phyloP scores from a whole-genome alignment of 2,113 vertebrate genomes.

The Agelaius phoeniceus region DNA sequence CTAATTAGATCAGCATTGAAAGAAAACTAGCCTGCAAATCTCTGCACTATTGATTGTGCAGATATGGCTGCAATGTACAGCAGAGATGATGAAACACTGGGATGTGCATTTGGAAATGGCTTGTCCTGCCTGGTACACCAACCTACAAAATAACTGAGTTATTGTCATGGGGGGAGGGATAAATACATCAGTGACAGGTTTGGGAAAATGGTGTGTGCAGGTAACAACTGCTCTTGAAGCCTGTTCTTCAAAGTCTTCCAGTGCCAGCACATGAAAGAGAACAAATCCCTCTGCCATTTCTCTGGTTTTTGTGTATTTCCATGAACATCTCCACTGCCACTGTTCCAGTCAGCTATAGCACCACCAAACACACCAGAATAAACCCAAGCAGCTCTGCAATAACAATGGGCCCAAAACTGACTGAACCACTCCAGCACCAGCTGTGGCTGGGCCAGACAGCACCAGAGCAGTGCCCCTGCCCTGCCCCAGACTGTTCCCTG shows the following conservation, averaged over 20 bases:
- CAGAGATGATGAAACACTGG: background rate
- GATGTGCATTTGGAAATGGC: background rate
- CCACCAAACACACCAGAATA: accelerated
- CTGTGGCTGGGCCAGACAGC: accelerated
- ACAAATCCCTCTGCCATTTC: background rate
- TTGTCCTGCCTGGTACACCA: background rate
- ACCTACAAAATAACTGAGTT: background rate
- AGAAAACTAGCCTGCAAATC: background rate
- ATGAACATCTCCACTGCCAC: accelerated
- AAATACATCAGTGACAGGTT: background rate
- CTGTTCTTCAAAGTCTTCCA: background rate
- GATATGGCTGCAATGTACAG: background rate
- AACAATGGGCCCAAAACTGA: accelerated
- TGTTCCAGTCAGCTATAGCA: background rate
- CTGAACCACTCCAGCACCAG: accelerated
- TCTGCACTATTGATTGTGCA: background rate
- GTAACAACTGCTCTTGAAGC: background rate
- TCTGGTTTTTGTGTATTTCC: background rate
- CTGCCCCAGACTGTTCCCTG: background rate
- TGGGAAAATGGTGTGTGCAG: background rate
- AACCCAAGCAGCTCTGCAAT: background rate
- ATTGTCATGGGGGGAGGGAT: no score
- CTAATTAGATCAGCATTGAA: background rate
- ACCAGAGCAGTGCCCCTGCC: accelerated
- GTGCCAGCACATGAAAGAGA: background rate